A percentile compares a stretch with the other conserved stretches of the same genome.
These are phyloP conservation scores for Chrysogorgia sp. DNA, from an alignment of 92 coral and sea anemone genomes.

Conservation along the genomic window DNA sequence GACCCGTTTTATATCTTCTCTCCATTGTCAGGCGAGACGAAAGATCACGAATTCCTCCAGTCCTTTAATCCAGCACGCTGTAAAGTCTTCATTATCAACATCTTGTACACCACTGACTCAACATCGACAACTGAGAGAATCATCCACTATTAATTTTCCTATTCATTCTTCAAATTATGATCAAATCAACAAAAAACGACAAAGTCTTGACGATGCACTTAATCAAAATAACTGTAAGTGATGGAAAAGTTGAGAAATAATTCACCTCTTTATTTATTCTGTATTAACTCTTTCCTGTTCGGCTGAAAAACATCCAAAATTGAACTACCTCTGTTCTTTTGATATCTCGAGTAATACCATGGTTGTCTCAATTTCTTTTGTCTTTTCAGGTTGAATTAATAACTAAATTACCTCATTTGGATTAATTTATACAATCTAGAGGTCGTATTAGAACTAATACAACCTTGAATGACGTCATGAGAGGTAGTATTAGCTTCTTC, in stretches of 20 bases:
- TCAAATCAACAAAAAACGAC: not conserved
- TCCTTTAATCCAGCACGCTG: conserved; percentile 26
- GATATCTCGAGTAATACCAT: no score
- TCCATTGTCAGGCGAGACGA: conserved; percentile 31
- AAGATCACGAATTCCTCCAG: conserved; percentile 1
- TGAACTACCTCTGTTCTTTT: no score
- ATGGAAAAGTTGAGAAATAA: not conserved
- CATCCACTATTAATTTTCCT: conserved; percentile 10
- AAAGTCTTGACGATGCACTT: not conserved
- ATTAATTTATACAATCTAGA: no score
- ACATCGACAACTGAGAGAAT: conserved; percentile 16
- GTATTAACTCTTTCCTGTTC: no score
- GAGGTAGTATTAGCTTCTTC: no score
- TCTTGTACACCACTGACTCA: not conserved
- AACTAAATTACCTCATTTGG: no score
- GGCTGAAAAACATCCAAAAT: no score
- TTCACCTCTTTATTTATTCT: no score
- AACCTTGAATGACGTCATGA: no score
- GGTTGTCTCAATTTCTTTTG: no score
- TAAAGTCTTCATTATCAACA: conserved; percentile 15
- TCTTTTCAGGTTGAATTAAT: no score
- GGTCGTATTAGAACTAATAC: no score
- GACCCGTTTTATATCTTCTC: not conserved
- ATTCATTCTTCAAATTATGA: not conserved
- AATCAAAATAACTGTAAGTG: not conserved